These are phyloP conservation scores for Spea multiplicata DNA, from an alignment of 2,113 vertebrate species.

Conservation along the genomic window DNA sequence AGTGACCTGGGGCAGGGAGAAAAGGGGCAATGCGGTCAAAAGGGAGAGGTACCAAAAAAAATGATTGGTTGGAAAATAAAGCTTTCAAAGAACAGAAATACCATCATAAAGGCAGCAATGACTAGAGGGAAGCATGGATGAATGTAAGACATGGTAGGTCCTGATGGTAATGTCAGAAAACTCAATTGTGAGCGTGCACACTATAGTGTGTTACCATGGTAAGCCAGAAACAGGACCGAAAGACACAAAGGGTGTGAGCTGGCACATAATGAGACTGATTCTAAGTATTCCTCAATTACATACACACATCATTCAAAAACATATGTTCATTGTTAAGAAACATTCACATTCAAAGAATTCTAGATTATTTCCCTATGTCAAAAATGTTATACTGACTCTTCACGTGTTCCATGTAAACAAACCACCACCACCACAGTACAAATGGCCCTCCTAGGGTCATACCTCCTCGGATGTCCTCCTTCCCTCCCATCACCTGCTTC, in stretches of 20 bases:
- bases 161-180: background rate
- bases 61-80: background rate
- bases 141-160: background rate
- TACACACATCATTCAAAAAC: background rate
- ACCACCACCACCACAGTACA: background rate
- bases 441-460: slow-evolving; percentile 36
- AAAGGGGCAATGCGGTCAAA: slow-evolving; percentile 76
- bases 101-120: background rate
- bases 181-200: background rate
- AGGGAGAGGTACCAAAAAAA: slow-evolving; percentile 38
- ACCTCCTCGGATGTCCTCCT: slow-evolving; percentile 83
- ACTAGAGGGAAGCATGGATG: background rate
- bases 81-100: background rate
- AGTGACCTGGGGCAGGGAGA: slow-evolving; percentile 83
- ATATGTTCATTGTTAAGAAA: background rate
- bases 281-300: too few relatives aligned
- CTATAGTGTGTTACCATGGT: background rate
- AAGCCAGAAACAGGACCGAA: too few relatives aligned
- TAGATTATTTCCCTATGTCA: background rate
- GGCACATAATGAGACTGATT: background rate
- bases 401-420: background rate
- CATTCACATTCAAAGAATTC: background rate
- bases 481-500: slow-evolving; percentile 88
- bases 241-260: background rate
- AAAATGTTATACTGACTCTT: background rate